phyloP scores from a whole-genome alignment of 1,140 invertebrate species.

The fruit fly (Drosophila melanogaster) region DNA sequence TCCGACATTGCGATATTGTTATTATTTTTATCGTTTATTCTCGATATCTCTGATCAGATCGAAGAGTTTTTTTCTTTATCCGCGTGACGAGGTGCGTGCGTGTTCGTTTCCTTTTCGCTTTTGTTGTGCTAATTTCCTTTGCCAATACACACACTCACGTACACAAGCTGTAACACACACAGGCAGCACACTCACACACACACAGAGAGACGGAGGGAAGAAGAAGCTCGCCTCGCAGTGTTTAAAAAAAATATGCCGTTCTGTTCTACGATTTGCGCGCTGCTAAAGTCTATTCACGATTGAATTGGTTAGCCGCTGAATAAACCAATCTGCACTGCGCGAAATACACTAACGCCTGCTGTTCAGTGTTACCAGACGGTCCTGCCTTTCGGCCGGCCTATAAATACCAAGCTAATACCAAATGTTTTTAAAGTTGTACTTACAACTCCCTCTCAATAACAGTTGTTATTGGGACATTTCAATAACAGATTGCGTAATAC shows the following conservation, averaged over 20 bases:
- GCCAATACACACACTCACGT: conserved; percentile 56
- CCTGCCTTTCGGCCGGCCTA: too few relatives aligned
- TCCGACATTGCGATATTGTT: conserved; percentile 59
- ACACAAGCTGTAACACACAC: conserved; percentile 29
- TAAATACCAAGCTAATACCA: neutral
- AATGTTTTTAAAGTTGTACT: neutral
- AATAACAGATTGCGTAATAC: too few relatives aligned
- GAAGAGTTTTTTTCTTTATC: conserved; percentile 32
- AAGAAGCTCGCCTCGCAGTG: conserved; percentile 17
- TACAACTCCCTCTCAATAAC: too few relatives aligned
- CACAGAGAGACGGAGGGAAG: conserved; percentile 26
- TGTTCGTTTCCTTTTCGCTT: conserved; percentile 44
- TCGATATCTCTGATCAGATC: conserved; percentile 21
- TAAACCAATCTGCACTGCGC: neutral
- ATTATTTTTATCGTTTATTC: neutral
- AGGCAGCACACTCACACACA: conserved; percentile 39
- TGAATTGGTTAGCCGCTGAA: conserved; percentile 9
- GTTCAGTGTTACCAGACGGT: neutral
- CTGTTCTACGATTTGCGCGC: conserved; percentile 26
- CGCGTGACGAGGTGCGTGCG: conserved; percentile 67
- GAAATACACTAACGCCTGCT: neutral
- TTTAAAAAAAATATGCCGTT: conserved; percentile 38
- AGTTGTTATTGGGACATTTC: too few relatives aligned
- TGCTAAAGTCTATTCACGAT: conserved; percentile 19
- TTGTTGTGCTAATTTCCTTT: conserved; percentile 75